These are phyloP conservation scores for Trachelus stipa DNA, from an alignment of 2,888 invertebrate species.

Conservation along the genomic window DNA sequence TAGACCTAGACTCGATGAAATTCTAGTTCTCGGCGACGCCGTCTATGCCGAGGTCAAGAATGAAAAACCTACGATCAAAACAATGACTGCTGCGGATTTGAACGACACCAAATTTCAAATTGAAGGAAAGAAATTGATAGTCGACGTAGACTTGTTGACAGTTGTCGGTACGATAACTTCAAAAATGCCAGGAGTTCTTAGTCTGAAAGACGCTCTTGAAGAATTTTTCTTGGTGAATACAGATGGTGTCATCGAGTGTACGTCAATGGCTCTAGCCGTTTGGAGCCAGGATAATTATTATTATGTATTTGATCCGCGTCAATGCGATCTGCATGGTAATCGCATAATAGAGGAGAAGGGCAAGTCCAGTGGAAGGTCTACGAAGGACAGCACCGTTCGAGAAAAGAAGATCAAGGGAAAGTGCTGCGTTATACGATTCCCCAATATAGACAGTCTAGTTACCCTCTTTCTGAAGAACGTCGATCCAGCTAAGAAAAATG, in stretches of 20 bases:
- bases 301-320: constrained; percentile 73
- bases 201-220: constrained; percentile 48
- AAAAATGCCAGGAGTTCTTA: constrained; percentile 45
- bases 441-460: constrained; percentile 38
- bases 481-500: constrained; percentile 46
- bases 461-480: constrained; percentile 45
- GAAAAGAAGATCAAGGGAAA: constrained; percentile 44
- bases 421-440: constrained; percentile 53
- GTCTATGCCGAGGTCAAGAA: constrained; percentile 41
- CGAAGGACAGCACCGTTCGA: constrained; percentile 19
- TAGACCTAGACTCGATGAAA: constrained; percentile 51
- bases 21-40: constrained; percentile 49
- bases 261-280: constrained; percentile 66
- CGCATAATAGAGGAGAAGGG: constrained; percentile 49
- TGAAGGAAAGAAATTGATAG: constrained; percentile 39
- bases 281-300: constrained; percentile 72
- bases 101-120: constrained; percentile 43
- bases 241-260: constrained; percentile 54
- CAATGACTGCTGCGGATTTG: constrained; percentile 51
- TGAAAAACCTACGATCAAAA: constrained; percentile 44
- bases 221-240: constrained; percentile 54
- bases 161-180: constrained; percentile 55
- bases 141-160: constrained; percentile 54
- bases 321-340: constrained; percentile 59
- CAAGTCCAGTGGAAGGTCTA: constrained; percentile 18